phyloP scores from a whole-genome alignment of 2,888 invertebrate species.

The Cremastinae sp. region DNA sequence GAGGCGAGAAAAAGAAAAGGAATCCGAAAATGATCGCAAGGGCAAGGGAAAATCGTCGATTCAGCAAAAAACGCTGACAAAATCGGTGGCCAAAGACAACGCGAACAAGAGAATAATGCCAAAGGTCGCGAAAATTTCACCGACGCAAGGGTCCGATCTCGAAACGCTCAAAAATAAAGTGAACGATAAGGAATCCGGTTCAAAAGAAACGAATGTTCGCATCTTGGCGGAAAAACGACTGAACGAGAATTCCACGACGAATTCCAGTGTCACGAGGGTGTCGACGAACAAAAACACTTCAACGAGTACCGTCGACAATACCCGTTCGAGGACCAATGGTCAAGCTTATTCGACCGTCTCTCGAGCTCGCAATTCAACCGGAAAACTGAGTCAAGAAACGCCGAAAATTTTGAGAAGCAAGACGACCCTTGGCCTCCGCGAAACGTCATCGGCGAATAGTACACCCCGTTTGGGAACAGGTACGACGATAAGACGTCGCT shows the following conservation, averaged over 20 bases:
- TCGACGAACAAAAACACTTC: constrained; percentile 9
- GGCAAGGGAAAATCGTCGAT: constrained; percentile 68
- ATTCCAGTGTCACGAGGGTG: background rate
- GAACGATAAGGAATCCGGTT: constrained; percentile 53
- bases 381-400: constrained; percentile 62
- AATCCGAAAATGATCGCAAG: constrained; percentile 64
- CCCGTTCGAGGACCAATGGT: constrained; percentile 63
- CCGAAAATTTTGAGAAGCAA: constrained; percentile 75
- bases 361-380: constrained; percentile 68
- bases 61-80: constrained; percentile 66
- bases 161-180: constrained; percentile 72
- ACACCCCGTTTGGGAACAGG: constrained; percentile 73
- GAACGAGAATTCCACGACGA: constrained; percentile 19
- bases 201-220: constrained; percentile 36
- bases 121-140: constrained; percentile 17
- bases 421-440: constrained; percentile 74
- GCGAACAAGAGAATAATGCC: constrained; percentile 12
- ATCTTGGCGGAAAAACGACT: constrained; percentile 29
- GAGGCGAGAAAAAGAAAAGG: constrained; percentile 66
- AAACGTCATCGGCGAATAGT: constrained; percentile 61
- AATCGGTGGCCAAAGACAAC: constrained; percentile 66
- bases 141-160: constrained; percentile 56
- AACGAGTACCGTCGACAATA: constrained; percentile 20
- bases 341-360: constrained; percentile 81
- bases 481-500: constrained; percentile 70